These are phyloP conservation scores for Fukomys damarensis DNA, from an alignment of 2,113 vertebrate genomes.

Conservation along the genomic window DNA sequence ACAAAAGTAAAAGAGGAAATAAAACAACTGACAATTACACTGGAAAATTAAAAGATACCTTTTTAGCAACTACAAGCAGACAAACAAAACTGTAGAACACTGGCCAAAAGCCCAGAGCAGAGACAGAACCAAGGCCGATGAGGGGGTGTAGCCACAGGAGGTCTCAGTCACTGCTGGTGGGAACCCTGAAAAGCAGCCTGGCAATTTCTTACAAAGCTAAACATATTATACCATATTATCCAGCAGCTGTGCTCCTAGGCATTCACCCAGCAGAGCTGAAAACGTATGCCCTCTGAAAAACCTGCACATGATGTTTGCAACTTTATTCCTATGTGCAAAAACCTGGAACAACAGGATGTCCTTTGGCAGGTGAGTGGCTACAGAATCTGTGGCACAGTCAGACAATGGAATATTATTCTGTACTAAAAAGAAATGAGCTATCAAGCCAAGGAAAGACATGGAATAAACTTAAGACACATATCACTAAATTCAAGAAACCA, in stretches of 20 bases:
- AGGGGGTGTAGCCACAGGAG: no score
- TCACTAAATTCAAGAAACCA: background rate
- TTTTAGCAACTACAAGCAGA: background rate
- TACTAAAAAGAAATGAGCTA: background rate
- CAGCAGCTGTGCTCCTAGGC: background rate
- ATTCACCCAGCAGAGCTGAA: background rate
- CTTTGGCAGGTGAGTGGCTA: background rate
- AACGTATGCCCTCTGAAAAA: background rate
- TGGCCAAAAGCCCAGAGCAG: background rate
- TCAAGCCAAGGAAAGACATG: background rate
- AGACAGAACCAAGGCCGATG: background rate
- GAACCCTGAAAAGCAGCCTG: background rate
- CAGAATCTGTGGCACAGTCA: background rate
- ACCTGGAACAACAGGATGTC: background rate
- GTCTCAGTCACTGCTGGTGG: fast-evolving
- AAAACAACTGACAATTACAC: background rate
- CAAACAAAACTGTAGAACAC: background rate
- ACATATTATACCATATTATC: no score
- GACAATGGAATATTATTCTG: background rate
- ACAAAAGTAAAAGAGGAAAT: background rate
- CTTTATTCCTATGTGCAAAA: background rate
- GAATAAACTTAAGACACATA: background rate
- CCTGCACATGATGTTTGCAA: background rate
- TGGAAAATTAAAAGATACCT: background rate
- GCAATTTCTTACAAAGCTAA: background rate